Evolutionary conservation across 2,888 invertebrate genomes (phyloP), one percentile per base, ranked within the genome.

Genomic region (Oxycera nigricornis): DNA sequence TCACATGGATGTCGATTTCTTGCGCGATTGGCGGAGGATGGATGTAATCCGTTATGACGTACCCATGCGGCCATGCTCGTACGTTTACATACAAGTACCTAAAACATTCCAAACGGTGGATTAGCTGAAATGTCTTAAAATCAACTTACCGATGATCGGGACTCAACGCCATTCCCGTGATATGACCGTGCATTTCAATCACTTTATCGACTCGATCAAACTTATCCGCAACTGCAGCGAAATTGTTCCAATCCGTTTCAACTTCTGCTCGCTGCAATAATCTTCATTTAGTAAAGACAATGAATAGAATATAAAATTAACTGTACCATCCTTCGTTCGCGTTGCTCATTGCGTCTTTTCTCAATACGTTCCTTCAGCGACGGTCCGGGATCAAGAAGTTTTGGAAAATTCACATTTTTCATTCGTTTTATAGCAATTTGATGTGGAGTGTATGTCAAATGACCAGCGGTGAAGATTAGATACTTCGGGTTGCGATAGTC

Each of bases 1-100:
- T 94, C 0, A 94, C 94, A 80, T 94, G 94, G 78, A 95, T 92
- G 81, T 94, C 94, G 70, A 94, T 94, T 87, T 94, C 93, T 84
- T 93, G 92, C 11, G 94, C 94, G 78, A 94, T 93, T 0, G 94
- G 94, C 0, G 94, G 94, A 11, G 94, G 94, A 81, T 91, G 90
- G 67, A 94, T 83, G 0, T 94, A 92, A 85, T 93, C 91, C 14
- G 89, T 88, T 77, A 94, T 93, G 28, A 87, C 86, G 81, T 92
- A 93, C 73, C 90, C 90, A 79, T 90, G 87, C 0, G 94, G 94
- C 94, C 94, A 94, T 0, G 94, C 91, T 61, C 94, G 88, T 77
- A 92, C 91, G 82, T 94, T 94, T 0, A 94, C 94, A 83, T 94
- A 94, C 11, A 94, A 85, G 83, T 91, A 94, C 80, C 91, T 90